Percentiles rank a stretch among this genome's conserved stretches.
Conservation (phyloP, 2,888 invertebrate species). For the Megamerina dolium region DNA sequence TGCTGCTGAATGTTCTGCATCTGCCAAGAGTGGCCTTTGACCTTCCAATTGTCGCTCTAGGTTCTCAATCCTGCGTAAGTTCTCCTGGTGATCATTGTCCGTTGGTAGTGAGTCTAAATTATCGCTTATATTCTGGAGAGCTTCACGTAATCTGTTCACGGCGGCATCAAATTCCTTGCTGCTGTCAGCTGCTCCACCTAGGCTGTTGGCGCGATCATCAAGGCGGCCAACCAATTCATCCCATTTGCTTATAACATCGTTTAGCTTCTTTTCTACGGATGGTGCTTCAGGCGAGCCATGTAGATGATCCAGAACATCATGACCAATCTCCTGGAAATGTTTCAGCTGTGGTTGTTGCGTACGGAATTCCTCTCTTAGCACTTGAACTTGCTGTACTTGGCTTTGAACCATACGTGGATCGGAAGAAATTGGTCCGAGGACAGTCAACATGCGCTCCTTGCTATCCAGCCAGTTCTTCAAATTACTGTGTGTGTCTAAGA, state of each 20-base stretch:
- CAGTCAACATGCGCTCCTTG: slow-evolving; percentile 93
- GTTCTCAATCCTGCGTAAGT: slow-evolving; percentile 79
- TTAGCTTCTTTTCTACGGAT: slow-evolving; percentile 65
- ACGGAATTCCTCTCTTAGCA: slow-evolving; percentile 89
- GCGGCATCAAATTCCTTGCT: slow-evolving; percentile 90
- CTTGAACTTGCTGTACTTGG: slow-evolving; percentile 92
- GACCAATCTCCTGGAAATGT: slow-evolving; percentile 76
- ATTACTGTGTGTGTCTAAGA: slow-evolving; percentile 82
- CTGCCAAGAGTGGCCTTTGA: slow-evolving; percentile 79
- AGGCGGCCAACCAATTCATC: slow-evolving; percentile 71
- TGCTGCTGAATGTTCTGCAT: slow-evolving; percentile 84
- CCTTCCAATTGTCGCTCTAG: slow-evolving; percentile 83
- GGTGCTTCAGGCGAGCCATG: slow-evolving; percentile 59
- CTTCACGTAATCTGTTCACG: slow-evolving; percentile 73
- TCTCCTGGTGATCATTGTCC: slow-evolving; percentile 80
- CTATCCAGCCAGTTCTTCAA: slow-evolving; percentile 81
- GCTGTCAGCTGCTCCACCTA: slow-evolving; percentile 88
- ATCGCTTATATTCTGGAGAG: slow-evolving; percentile 81
- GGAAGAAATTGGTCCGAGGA: slow-evolving; percentile 90
- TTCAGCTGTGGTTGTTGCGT: slow-evolving; percentile 86
- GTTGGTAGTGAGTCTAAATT: slow-evolving; percentile 75
- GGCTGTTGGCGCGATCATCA: slow-evolving; percentile 79
- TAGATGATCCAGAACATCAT: slow-evolving; percentile 61
- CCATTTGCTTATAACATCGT: slow-evolving; percentile 70
- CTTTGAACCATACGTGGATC: slow-evolving; percentile 94